These are phyloP conservation scores for Plebejus argus DNA, from an alignment of 2,888 invertebrate genomes.

Conservation along the genomic window DNA sequence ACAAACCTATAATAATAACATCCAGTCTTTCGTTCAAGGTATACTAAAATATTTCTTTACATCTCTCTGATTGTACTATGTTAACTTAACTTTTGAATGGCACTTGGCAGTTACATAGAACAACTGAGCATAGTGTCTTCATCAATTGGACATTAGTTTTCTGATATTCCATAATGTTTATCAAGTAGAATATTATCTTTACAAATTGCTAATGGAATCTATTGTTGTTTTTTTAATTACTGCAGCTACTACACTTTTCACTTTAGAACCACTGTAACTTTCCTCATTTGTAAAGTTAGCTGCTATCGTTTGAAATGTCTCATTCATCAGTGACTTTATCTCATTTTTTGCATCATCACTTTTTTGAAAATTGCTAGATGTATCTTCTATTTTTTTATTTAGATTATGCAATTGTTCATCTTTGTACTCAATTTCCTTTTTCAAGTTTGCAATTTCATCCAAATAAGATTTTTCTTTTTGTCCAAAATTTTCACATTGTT, in stretches of 20 bases:
- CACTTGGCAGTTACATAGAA: no score
- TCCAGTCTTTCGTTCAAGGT: no score
- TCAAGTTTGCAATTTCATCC: conserved; percentile 49
- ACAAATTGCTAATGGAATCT: conserved; percentile 51
- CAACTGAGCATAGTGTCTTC: no score
- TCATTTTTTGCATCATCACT: conserved; percentile 40
- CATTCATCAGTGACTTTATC: conserved; percentile 67
- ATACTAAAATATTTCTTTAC: no score
- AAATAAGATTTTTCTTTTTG: conserved; percentile 43
- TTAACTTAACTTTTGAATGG: no score
- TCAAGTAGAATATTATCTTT: conserved; percentile 16
- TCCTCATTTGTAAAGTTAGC: conserved; percentile 56
- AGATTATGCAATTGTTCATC: conserved; percentile 39
- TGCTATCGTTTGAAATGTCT: conserved; percentile 63
- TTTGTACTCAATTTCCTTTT: conserved; percentile 43
- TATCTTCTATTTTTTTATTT: conserved; percentile 45
- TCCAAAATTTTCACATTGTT: conserved; percentile 37
- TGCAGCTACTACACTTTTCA: conserved; percentile 60
- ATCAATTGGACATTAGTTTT: no score
- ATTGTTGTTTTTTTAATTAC: conserved; percentile 67
- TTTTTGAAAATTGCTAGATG: conserved; percentile 33
- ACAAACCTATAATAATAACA: no score
- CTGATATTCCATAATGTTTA: no score
- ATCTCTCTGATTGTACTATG: no score
- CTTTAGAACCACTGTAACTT: conserved; percentile 56